Base-by-base conservation (phyloP, 2,113 vertebrate species). In the Dipodomys merriami region DNA sequence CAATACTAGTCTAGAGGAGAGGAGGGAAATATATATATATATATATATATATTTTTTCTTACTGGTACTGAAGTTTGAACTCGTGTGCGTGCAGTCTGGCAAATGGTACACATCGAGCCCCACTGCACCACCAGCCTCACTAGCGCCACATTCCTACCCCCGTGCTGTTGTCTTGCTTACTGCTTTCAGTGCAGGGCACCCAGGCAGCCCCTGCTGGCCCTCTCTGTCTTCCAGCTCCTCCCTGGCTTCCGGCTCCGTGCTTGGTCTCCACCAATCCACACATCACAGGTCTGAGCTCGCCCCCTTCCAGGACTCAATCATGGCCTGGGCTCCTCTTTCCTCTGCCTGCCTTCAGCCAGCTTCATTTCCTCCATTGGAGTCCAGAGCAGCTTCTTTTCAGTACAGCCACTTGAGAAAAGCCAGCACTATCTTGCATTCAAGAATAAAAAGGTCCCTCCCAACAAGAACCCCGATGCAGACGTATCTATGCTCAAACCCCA, bases 151-250 rank as follows among this genome's bases (percentile, higher is more conserved):
- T 53, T 53, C 49, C 49, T 13, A 53, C 49, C 49, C 49, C 49
- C 8, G 8, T 53, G 49, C 49, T 53, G 8, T 53, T 53, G 49
- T 53, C 49, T 53, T 13, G 8, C 49, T 53, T 9, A 53, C 49
- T 53, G 49, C 49, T 11, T 53, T 53, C 49, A 53, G 12, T 53
- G 9, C 49, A 53, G 9, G 12, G 49, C 49, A 53, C 1, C 12
- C 49, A 11, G 8, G 1, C 12, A 0, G 15, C 3, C 20, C 13
- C 1, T 18, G 0, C 2, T 0, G 0, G 1, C 1, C 15, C n/a
- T 22, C 30, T 11, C 33, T 62, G 44, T 23, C 25, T 23, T 25
- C 8, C 13, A 6, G 8, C 33, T 64, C 30, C 57, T 6, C 72
- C 7, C 6, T 2, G 20, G 18, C 1, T 23, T 44, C 20, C 30